Percentiles rank a stretch among this genome's conserved stretches.
Evolutionary conservation across 2,888 invertebrate genomes (phyloP).

Genomic region (Timema podura): DNA sequence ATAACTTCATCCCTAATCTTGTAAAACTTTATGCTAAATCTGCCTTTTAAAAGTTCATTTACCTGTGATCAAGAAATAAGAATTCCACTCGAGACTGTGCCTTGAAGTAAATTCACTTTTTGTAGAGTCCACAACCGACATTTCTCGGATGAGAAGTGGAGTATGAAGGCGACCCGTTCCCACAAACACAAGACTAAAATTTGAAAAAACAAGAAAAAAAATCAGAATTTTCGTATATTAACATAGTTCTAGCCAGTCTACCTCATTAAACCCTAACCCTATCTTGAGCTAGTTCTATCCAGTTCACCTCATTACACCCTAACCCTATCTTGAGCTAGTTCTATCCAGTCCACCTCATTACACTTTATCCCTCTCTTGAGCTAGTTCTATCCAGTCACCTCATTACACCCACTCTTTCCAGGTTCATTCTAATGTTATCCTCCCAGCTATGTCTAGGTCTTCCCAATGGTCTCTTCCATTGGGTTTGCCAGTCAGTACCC

Average conservation of each 20-base stretch:
- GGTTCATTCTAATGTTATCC: too few species aligned
- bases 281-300: too few species aligned
- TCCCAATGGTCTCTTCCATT: too few species aligned
- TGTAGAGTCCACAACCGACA: conserved; percentile 70
- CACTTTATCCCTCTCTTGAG: too few species aligned
- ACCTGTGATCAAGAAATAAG: conserved; percentile 80
- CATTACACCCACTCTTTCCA: too few species aligned
- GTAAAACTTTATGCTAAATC: background rate
- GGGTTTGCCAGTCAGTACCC: too few species aligned
- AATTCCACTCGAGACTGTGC: conserved; percentile 95
- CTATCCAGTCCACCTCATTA: too few species aligned
- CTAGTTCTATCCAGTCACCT: too few species aligned
- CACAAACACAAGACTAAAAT: conserved; percentile 57
- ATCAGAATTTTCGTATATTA: background rate
- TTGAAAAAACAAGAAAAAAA: background rate
- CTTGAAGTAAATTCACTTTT: conserved; percentile 86
- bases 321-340: too few species aligned
- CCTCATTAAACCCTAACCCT: too few species aligned
- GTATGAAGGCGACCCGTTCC: conserved; percentile 78
- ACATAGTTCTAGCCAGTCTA: background rate
- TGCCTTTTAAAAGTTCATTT: conserved; percentile 11
- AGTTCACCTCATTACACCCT: too few species aligned
- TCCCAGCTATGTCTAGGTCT: too few species aligned
- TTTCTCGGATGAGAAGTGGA: conserved; percentile 80
- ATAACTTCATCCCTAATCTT: background rate